Evolutionary conservation across 1,140 invertebrate species (phyloP), one percentile per base, ranked within the genome.

Genomic region (Brachionus rotundiformis): DNA sequence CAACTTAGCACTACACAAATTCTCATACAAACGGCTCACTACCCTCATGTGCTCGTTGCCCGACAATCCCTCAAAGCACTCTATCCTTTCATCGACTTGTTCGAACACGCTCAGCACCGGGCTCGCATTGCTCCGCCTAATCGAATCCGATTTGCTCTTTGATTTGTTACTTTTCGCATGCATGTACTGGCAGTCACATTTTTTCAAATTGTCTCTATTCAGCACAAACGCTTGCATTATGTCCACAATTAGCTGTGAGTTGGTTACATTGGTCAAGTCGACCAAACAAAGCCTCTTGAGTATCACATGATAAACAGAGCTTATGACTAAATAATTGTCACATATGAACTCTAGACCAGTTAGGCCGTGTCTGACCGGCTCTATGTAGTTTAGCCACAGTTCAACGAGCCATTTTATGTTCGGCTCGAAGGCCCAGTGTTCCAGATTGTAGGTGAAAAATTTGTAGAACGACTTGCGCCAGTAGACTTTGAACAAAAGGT

Each of bases 401-500:
- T 79, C 19, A 13, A 79, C 25, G 0, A 79, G 27, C 76, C 76
- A 79, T 63, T 79, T 79, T 10, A 79, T 33, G n/a, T 25, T 23
- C 8, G 25, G 5, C 2, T 54, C 16, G 3, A 79, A 79, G 3
- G 76, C 7, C 76, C 44, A 79, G 23, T 79, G 76, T 2, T 54
- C 76, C 2, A 79, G 10, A 79, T 79, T 54, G 33, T 79, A 63
- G 7, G 16, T 19, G n/a, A 79, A 79, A 39, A 59, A 79, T 59
- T 79, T 79, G 36, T 59, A 79, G 41, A 79, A 79, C 10, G 47
- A 39, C 47, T 54, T 79, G 27, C 76, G 19, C 76, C 76, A 79
- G 27, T 79, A 79, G 4, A 79, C 19, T 61, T 54, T 59, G n/a
- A 79, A 79, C 2, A 79, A 8, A n/a, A 41, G 36, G 25, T 73